These are phyloP conservation scores for Tachuris rubrigastra DNA, from an alignment of 2,113 vertebrate genomes.

Conservation along the genomic window DNA sequence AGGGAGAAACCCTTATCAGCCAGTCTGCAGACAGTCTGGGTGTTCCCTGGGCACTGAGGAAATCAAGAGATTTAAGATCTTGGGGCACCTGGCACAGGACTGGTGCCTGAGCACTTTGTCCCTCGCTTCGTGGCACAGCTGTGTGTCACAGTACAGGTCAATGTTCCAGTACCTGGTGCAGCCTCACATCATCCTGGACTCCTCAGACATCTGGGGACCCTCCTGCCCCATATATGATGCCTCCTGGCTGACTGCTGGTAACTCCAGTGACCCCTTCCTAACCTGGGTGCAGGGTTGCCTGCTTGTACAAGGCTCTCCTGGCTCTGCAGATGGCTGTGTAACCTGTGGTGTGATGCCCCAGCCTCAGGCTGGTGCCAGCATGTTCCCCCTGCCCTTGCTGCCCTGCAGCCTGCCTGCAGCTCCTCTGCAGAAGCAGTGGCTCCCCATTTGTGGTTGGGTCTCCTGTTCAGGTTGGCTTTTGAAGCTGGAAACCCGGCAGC, in stretches of 20 bases:
- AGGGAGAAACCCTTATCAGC: neutral
- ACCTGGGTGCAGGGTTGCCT: rapidly evolving
- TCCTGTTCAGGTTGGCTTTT: neutral
- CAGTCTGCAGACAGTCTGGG: neutral
- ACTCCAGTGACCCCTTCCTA: neutral
- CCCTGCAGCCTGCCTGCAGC: neutral
- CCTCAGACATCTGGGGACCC: neutral
- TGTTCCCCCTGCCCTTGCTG: neutral
- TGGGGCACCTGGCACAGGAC: neutral
- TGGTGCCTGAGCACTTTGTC: neutral
- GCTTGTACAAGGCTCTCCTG: rapidly evolving
- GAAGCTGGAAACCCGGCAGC: neutral
- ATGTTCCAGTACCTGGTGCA: neutral
- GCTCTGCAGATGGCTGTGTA: neutral
- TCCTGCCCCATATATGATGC: rapidly evolving
- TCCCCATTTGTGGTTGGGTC: neutral
- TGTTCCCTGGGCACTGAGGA: neutral
- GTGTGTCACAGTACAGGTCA: neutral
- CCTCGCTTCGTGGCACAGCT: neutral
- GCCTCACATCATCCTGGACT: rapidly evolving
- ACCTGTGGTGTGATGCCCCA: rapidly evolving
- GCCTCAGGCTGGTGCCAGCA: neutral
- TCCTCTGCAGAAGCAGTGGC: neutral
- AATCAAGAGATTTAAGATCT: neutral
- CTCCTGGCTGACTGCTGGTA: neutral